Conservation (phyloP, 2,113 vertebrate genomes). For the Plectropomus leopardus region DNA sequence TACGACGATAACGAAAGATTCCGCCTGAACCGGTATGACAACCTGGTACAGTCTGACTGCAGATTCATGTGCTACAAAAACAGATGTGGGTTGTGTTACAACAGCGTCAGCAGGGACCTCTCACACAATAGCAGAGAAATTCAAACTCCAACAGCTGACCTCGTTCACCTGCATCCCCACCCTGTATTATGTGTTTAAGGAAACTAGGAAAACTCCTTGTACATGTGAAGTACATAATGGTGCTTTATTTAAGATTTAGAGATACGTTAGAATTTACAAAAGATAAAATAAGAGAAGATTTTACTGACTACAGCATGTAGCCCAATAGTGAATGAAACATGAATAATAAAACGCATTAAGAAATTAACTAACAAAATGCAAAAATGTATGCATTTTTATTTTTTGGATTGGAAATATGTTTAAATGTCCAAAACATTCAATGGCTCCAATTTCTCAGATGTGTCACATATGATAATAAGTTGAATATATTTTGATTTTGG, state of each 20-base stretch:
- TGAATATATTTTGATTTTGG: not conserved
- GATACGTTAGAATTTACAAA: not conserved
- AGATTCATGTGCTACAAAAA: constrained; percentile 5
- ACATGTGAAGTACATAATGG: not conserved
- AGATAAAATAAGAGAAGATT: not conserved
- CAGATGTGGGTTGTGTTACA: not conserved
- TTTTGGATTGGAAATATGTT: not conserved
- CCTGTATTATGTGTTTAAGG: not conserved
- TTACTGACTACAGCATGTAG: not conserved
- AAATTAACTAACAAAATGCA: not conserved
- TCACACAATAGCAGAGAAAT: constrained; percentile 13
- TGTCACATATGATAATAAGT: not conserved
- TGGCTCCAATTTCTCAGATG: not conserved
- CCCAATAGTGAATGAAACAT: not conserved
- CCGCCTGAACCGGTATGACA: constrained; percentile 72
- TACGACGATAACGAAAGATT: constrained; percentile 94
- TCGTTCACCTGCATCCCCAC: not conserved
- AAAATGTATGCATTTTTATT: not conserved
- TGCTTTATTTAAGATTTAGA: not conserved
- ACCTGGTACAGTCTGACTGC: not conserved
- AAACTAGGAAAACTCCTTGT: not conserved
- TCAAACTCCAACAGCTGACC: not conserved
- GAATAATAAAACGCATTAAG: not conserved
- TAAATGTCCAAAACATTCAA: not conserved
- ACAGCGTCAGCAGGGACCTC: not conserved